These are phyloP conservation scores for Phyllostomus hastatus DNA, from an alignment of 2,113 vertebrate species.

Conservation along the genomic window DNA sequence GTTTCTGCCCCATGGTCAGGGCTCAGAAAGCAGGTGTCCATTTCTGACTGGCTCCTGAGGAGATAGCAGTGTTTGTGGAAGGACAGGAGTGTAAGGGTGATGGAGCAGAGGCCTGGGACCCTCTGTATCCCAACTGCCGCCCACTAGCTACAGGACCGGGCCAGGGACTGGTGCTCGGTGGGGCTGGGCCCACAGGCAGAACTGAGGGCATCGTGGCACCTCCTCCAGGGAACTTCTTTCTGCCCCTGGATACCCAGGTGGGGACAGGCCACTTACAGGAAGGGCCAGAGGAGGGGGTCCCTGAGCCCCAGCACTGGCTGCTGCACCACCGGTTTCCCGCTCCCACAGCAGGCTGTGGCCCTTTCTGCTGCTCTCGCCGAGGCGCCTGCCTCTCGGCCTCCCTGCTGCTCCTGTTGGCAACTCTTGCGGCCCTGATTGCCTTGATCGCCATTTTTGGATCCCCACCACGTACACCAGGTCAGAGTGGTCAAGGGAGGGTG, in stretches of 20 bases:
- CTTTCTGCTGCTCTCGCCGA: conserved; percentile 60
- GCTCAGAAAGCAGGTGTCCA: neutral
- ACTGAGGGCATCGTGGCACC: neutral
- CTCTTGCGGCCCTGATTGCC: neutral
- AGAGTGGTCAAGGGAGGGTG: neutral
- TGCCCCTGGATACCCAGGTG: neutral
- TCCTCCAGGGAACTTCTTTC: neutral
- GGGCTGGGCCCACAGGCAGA: neutral
- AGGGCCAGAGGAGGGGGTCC: neutral
- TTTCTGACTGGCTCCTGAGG: neutral
- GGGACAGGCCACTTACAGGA: neutral
- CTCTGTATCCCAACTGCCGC: fast-evolving
- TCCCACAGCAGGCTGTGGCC: neutral
- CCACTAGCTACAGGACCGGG: neutral
- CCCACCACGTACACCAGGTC: conserved; percentile 73
- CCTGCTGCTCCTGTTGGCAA: conserved; percentile 64
- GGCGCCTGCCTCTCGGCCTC: conserved; percentile 56
- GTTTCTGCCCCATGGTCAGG: neutral
- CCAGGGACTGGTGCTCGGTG: neutral
- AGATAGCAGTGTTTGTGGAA: neutral
- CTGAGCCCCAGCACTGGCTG: neutral
- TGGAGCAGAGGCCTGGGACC: neutral
- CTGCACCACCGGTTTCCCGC: neutral
- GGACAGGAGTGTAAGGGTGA: neutral
- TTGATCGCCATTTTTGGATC: conserved; percentile 58